These are phyloP conservation scores for Lasioglossum figueresi DNA, from an alignment of 2,888 invertebrate species.

Conservation along the genomic window DNA sequence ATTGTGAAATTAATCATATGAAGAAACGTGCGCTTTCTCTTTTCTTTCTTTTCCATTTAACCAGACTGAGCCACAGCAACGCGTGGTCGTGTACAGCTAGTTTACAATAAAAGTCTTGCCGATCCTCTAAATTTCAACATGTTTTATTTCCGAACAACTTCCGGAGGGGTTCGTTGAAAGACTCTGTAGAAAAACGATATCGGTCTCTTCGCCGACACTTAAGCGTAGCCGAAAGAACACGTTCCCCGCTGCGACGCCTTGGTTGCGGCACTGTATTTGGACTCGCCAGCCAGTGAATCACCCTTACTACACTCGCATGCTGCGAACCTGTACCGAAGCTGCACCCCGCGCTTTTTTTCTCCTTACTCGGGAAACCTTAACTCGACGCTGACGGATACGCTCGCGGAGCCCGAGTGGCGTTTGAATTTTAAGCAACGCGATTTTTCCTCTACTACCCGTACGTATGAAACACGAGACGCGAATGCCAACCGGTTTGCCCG, in stretches of 20 bases:
- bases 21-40: no score
- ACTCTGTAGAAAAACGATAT: neutral
- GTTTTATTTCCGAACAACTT: neutral
- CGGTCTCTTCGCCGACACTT: neutral
- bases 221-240: neutral
- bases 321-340: conserved; percentile 17
- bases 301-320: conserved; percentile 9
- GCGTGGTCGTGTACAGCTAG: no score
- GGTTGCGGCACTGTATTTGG: neutral
- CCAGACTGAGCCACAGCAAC: no score
- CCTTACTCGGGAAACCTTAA: conserved; percentile 8
- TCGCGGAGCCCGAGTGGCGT: conserved; percentile 15
- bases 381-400: conserved; percentile 32
- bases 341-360: conserved; percentile 13
- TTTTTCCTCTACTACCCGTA: conserved; percentile 7
- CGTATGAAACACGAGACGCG: conserved; percentile 20
- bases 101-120: neutral
- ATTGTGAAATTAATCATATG: no score
- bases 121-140: neutral
- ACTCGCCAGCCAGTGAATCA: neutral
- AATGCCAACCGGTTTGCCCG: conserved; percentile 24
- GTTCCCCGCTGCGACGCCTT: neutral
- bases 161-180: neutral
- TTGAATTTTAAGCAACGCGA: conserved; percentile 29
- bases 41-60: no score